These are phyloP conservation scores for Pelodytes ibericus DNA, from an alignment of 2,797 vertebrate genomes.

Conservation along the genomic window DNA sequence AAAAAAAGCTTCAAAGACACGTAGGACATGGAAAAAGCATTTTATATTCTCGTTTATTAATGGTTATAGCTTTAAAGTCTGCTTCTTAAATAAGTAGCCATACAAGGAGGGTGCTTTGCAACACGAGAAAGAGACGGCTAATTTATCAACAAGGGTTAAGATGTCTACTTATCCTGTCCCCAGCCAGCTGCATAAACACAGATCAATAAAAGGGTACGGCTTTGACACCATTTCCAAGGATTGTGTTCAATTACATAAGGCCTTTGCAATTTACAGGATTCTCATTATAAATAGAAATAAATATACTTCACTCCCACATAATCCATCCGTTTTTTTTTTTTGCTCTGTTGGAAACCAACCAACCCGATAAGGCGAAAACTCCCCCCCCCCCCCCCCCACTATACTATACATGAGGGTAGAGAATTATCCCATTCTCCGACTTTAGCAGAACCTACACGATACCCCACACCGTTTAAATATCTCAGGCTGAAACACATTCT, in stretches of 20 bases:
- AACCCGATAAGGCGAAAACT: conserved; percentile 39
- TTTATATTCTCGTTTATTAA: conserved; percentile 22
- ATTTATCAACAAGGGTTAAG: conserved; percentile 41
- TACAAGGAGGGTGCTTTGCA: conserved; percentile 27
- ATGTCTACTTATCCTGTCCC: neutral
- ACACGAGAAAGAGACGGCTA: too few relatives aligned
- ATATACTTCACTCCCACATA: conserved; percentile 30
- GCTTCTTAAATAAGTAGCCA: conserved; percentile 22
- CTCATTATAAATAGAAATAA: conserved; percentile 43
- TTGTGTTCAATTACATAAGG: conserved; percentile 28
- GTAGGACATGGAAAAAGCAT: conserved; percentile 32
- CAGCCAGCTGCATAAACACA: conserved; percentile 10
- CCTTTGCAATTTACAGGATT: conserved; percentile 29
- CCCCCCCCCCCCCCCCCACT: too few relatives aligned
- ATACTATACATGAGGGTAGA: too few relatives aligned
- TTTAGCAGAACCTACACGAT: too few relatives aligned
- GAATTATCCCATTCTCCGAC: too few relatives aligned
- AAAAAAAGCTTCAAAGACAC: conserved; percentile 42
- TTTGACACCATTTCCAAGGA: conserved; percentile 10
- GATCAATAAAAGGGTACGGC: conserved; percentile 19
- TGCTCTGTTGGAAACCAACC: conserved; percentile 20
- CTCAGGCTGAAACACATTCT: too few relatives aligned
- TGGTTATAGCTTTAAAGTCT: too few relatives aligned
- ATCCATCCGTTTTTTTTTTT: conserved; percentile 40
- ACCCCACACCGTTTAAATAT: too few relatives aligned